Evolutionary conservation across 1,140 invertebrate species (phyloP).

Genomic region (Cyclina sinensis): DNA sequence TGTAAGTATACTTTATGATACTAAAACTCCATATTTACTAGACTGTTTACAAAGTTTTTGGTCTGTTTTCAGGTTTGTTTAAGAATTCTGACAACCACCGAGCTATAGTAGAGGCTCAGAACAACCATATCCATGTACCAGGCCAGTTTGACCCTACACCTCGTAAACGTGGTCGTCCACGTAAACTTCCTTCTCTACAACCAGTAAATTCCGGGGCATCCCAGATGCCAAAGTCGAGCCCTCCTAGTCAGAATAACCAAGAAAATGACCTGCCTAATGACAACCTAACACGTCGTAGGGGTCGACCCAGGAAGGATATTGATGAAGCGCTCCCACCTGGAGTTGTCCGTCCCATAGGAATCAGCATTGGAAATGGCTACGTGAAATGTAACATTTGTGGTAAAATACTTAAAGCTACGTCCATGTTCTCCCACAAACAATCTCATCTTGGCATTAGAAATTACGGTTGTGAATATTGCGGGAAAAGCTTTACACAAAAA

Average conservation of each 20-base stretch:
- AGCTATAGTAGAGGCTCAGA: neutral
- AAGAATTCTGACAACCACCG: slow-evolving; percentile 17
- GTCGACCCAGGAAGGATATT: slow-evolving; percentile 49
- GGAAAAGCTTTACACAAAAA: slow-evolving; percentile 75
- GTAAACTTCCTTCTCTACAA: neutral
- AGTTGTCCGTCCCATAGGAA: slow-evolving; percentile 41
- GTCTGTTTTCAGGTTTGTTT: slow-evolving; percentile 10
- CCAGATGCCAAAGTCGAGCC: neutral
- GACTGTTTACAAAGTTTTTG: neutral
- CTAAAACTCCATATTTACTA: too few relatives aligned
- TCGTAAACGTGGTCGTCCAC: slow-evolving; percentile 50
- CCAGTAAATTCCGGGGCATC: neutral
- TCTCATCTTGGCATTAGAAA: slow-evolving; percentile 55
- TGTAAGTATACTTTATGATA: too few relatives aligned
- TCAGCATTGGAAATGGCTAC: slow-evolving; percentile 58
- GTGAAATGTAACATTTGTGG: slow-evolving; percentile 63
- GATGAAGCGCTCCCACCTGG: slow-evolving; percentile 45
- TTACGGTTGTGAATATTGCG: slow-evolving; percentile 73
- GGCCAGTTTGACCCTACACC: slow-evolving; percentile 14
- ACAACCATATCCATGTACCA: neutral
- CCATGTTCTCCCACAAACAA: slow-evolving; percentile 63
- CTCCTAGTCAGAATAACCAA: slow-evolving; percentile 13
- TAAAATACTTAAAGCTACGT: slow-evolving; percentile 59
- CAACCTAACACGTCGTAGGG: neutral
- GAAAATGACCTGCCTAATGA: neutral